phyloP scores from a whole-genome alignment of 2,113 vertebrate genomes.

The Clinocottus analis region DNA sequence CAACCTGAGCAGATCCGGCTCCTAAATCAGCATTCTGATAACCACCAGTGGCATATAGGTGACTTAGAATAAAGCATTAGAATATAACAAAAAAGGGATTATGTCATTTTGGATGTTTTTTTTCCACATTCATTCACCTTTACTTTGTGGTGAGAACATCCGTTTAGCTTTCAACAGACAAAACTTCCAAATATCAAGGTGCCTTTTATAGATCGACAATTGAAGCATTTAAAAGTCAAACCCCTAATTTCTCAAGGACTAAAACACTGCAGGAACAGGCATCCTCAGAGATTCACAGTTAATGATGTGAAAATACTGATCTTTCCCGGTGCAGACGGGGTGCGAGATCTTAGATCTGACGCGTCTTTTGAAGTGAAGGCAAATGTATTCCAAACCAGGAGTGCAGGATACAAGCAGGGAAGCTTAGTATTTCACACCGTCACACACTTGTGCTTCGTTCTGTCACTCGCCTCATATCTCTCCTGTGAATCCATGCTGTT shows the following conservation, averaged over 20 bases:
- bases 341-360: no score
- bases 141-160: background rate
- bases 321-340: no score
- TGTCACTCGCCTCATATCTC: constrained; percentile 23
- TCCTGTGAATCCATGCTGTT: constrained; percentile 33
- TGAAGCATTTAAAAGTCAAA: constrained; percentile 8
- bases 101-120: background rate
- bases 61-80: no score
- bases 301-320: constrained; percentile 50
- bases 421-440: constrained; percentile 29
- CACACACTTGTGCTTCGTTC: constrained; percentile 40
- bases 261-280: constrained; percentile 8
- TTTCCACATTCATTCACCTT: background rate
- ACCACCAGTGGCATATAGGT: background rate
- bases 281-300: constrained; percentile 23
- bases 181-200: constrained; percentile 10
- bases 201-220: constrained; percentile 12
- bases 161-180: background rate
- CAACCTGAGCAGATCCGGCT: no score
- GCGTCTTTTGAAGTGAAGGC: constrained; percentile 31
- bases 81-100: background rate
- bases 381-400: constrained; percentile 28
- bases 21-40: no score
- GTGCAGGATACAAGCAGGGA: constrained; percentile 12
- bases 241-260: constrained; percentile 45